A percentile compares a stretch with the other conserved stretches of the same genome.
phyloP scores from a whole-genome alignment of 2,113 vertebrate genomes.

The Hydrolagus affinis region DNA sequence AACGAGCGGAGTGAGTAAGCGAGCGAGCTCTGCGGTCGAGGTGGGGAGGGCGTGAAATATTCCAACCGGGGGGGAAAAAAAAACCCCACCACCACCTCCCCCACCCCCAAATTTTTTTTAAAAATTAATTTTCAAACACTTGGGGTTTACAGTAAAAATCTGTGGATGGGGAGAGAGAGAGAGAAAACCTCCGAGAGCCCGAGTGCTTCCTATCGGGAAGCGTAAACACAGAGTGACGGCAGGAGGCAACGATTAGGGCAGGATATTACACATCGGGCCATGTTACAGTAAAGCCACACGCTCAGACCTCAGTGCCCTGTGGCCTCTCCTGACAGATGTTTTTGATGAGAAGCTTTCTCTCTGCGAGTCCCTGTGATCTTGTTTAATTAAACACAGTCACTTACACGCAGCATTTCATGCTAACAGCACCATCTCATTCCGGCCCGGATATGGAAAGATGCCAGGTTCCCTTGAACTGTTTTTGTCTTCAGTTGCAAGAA shows the following conservation, averaged over 20 bases:
- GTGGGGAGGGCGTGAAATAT: background rate
- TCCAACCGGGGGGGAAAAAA: background rate
- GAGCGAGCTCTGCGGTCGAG: background rate
- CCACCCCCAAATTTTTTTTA: no score
- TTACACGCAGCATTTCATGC: constrained; percentile 29
- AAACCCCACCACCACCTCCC: no score
- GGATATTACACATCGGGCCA: constrained; percentile 29
- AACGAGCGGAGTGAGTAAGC: no score
- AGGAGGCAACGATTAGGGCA: constrained; percentile 26
- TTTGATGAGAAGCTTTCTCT: constrained; percentile 33
- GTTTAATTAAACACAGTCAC: constrained; percentile 42
- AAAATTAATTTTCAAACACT: background rate
- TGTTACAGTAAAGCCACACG: constrained; percentile 17
- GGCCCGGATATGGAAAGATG: constrained; percentile 27
- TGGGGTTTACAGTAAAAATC: constrained; percentile 11
- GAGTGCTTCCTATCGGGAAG: constrained; percentile 12
- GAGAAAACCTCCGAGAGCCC: background rate
- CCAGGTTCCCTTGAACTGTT: constrained; percentile 29
- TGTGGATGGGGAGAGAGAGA: constrained; percentile 2
- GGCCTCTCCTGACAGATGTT: constrained; percentile 37
- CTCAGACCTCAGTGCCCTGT: background rate
- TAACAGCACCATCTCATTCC: constrained; percentile 31
- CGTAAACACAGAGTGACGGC: constrained; percentile 27
- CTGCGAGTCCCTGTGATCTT: constrained; percentile 35
- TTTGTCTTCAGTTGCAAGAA: background rate